phyloP scores from a whole-genome alignment of 2,888 invertebrate genomes.

The Odontocerum albicorne region DNA sequence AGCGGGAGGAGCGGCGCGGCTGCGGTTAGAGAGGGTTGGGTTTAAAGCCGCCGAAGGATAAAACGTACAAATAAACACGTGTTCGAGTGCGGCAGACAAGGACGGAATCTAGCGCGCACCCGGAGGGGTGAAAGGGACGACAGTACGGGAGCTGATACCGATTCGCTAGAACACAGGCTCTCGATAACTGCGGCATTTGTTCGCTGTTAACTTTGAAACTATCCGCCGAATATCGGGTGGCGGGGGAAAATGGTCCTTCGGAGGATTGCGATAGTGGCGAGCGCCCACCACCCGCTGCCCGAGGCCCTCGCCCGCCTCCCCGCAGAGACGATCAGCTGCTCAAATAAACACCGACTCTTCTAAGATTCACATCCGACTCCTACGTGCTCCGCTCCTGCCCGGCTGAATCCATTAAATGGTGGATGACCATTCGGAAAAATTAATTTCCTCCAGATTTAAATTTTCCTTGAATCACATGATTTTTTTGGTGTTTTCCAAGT shows the following conservation, averaged over 20 bases:
- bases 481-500: too few relatives aligned
- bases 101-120: slow-evolving; percentile 42
- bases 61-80: slow-evolving; percentile 64
- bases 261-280: slow-evolving; percentile 24
- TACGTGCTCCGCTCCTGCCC: too few relatives aligned
- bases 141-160: slow-evolving; percentile 43
- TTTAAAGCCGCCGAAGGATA: slow-evolving; percentile 68
- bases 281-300: background rate
- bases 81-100: slow-evolving; percentile 54
- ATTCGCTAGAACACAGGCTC: slow-evolving; percentile 34
- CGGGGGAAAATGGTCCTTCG: slow-evolving; percentile 26
- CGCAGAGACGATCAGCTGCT: background rate
- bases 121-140: slow-evolving; percentile 52
- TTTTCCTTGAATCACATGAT: too few relatives aligned
- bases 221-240: slow-evolving; percentile 28
- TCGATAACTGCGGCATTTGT: slow-evolving; percentile 48
- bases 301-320: background rate
- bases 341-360: background rate
- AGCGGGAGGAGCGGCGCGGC: slow-evolving; percentile 57
- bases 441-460: too few relatives aligned
- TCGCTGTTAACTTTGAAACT: slow-evolving; percentile 40
- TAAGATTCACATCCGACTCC: too few relatives aligned
- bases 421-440: too few relatives aligned
- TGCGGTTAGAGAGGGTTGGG: slow-evolving; percentile 71
- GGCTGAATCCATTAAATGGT: too few relatives aligned